Evolutionary conservation across 2,113 vertebrate species (phyloP).

Genomic region (Paralichthys olivaceus): DNA sequence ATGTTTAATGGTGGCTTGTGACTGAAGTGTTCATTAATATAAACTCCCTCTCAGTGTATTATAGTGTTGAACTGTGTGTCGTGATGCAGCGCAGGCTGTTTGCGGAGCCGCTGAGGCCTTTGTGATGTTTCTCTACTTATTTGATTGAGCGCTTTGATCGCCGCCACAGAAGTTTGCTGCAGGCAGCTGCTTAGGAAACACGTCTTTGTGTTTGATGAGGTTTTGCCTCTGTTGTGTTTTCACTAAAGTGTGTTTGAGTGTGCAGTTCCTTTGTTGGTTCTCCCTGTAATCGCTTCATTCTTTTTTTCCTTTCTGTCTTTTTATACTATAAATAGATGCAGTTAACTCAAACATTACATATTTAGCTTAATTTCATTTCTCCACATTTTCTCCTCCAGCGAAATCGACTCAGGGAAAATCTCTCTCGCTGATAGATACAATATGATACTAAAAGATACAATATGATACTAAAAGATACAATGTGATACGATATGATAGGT

Average conservation of each 20-base stretch:
- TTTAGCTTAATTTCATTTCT: not conserved
- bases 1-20: conserved; percentile 1
- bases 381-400: not conserved
- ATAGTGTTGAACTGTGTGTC: not conserved
- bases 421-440: no score
- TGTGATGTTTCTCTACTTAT: conserved; percentile 73
- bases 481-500: no score
- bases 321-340: not conserved
- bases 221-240: conserved; percentile 41
- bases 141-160: conserved; percentile 77
- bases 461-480: no score
- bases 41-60: not conserved
- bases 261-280: conserved; percentile 26
- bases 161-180: conserved; percentile 42
- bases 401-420: no score
- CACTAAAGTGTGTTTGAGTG: conserved; percentile 16
- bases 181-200: conserved; percentile 35
- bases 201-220: conserved; percentile 56
- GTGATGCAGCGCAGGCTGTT: conserved; percentile 39
- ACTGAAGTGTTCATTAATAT: conserved; percentile 11
- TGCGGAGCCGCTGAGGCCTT: conserved; percentile 46
- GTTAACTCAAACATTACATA: not conserved
- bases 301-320: not conserved
- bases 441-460: no score
- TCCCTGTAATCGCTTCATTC: conserved; percentile 10